Evolutionary conservation across 2,113 vertebrate genomes (phyloP).

Genomic region (Tenebrosternarchus preto): DNA sequence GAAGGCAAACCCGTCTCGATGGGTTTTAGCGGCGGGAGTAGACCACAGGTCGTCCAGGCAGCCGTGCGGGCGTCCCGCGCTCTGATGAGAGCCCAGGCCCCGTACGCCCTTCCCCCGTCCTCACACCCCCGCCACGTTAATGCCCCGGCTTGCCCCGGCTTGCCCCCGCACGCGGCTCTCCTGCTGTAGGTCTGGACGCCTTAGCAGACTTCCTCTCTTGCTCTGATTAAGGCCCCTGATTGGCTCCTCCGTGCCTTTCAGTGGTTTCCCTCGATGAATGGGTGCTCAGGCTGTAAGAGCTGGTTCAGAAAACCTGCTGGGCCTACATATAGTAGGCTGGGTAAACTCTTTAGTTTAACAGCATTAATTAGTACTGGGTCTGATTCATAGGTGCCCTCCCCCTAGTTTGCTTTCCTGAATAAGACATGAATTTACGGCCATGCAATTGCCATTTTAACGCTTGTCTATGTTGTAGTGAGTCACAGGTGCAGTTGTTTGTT

Average conservation of each 20-base stretch:
- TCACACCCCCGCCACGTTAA: not conserved
- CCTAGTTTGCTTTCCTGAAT: no score
- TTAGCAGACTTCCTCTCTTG: conserved; percentile 70
- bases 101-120: not conserved
- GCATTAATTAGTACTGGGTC: conserved; percentile 3
- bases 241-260: conserved; percentile 66
- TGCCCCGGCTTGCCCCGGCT: not conserved
- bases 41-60: no score
- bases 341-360: conserved; percentile 17
- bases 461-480: not conserved
- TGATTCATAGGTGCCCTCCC: not conserved
- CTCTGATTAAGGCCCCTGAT: conserved; percentile 69
- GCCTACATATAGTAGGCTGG: conserved; percentile 10
- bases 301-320: conserved; percentile 6
- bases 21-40: no score
- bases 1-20: not conserved
- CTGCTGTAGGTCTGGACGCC: conserved; percentile 56
- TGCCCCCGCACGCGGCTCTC: conserved; percentile 50
- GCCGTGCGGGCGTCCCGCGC: no score
- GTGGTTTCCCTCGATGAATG: conserved; percentile 39
- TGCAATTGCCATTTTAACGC: not conserved
- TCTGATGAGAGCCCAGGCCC: no score
- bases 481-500: not conserved
- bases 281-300: conserved; percentile 22
- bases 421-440: not conserved